Base-by-base conservation (phyloP, 2,113 vertebrate species). In the Columbina picui region DNA sequence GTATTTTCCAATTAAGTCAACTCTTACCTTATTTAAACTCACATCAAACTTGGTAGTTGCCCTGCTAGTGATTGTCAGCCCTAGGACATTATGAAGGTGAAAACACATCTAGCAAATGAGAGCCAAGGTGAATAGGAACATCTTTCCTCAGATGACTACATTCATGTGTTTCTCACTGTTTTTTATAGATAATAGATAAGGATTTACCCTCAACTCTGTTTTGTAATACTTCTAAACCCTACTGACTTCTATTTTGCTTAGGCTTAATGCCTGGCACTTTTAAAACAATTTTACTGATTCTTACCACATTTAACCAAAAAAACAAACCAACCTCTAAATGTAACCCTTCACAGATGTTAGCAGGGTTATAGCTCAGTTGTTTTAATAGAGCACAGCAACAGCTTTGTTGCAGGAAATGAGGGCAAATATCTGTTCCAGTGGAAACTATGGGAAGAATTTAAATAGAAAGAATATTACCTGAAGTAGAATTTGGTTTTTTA, bases 361-460 rank as follows among this genome's bases (percentile, higher is more conserved):
- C 41, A 84, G 34, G 21, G 36, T 89, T 94, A 60, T 67, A 89
- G 61, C 49, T 45, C 23, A 59, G 41, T 77, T 90, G n/a, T 92
- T 90, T 92, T 78, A 94, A 80, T 59, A 89, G 39, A 77, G 60
- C 55, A 77, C 39, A 68, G 86, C 85, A 89, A 92, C 86, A 94
- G 60, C 56, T 87, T 96, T 92, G 47, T 92, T 89, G 45, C 80
- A 97, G 93, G 94, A 96, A 94, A 94, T 95, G 86, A 93, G 73
- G 41, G 68, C 47, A 94, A 84, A 89, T 96, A 94, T 89, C 32
- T 89, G 34, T 63, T 91, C 39, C 61, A 87, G 56, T 20, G 43
- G 77, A 96, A 95, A 91, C 68, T 95, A 89, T 82, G 89, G 81
- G 27, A 94, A 92, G 87, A 97, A 94, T 96, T 89, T 92, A 92